Evolutionary conservation across 2,888 invertebrate species (phyloP).

Genomic region (Pelosia muscerda): DNA sequence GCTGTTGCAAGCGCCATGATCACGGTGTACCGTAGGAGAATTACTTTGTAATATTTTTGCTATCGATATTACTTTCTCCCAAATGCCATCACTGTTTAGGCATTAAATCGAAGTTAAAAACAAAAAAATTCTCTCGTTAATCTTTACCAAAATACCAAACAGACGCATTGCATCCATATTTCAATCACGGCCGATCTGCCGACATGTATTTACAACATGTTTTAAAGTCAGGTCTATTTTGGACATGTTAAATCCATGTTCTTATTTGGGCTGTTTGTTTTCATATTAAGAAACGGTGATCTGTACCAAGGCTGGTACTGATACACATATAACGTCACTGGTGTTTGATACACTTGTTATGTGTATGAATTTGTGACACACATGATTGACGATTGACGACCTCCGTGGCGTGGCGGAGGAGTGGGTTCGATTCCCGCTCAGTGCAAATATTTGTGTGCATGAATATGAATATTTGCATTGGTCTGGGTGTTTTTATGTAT

Average conservation of each 20-base stretch:
- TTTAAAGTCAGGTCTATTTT: conserved; percentile 73
- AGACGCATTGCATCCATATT: conserved; percentile 74
- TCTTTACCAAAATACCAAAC: conserved; percentile 61
- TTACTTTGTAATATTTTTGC: too few relatives aligned
- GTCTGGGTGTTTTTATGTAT: too few relatives aligned
- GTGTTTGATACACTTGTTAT: conserved; percentile 17
- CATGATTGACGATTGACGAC: too few relatives aligned
- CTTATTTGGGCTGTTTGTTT: conserved; percentile 76
- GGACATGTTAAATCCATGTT: conserved; percentile 68
- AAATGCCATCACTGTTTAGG: conserved; percentile 24
- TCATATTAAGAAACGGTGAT: conserved; percentile 70
- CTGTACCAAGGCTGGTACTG: conserved; percentile 52
- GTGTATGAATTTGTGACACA: not conserved
- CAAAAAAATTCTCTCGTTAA: conserved; percentile 31
- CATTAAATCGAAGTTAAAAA: conserved; percentile 21
- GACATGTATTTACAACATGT: conserved; percentile 77
- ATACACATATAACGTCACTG: conserved; percentile 27
- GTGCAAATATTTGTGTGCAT: too few relatives aligned
- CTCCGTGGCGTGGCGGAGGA: too few relatives aligned
- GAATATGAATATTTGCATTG: too few relatives aligned
- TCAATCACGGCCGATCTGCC: conserved; percentile 72
- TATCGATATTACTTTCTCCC: not conserved
- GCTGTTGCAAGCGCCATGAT: too few relatives aligned
- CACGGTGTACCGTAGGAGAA: too few relatives aligned
- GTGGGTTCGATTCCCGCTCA: too few relatives aligned